Base-by-base conservation (phyloP, 2,888 invertebrate genomes). In the Hirudinaria manillensis region DNA sequence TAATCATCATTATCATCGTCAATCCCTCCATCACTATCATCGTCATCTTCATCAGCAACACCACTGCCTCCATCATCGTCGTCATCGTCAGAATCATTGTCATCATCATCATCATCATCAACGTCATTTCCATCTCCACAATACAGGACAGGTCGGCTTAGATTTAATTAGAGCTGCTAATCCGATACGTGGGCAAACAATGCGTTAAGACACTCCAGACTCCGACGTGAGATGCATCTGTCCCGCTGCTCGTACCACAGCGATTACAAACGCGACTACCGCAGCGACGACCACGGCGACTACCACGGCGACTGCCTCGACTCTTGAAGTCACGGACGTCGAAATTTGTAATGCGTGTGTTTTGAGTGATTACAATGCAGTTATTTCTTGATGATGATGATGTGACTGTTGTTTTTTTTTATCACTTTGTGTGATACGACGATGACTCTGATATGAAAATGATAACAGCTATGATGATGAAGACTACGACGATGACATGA, bases 91-190 rank as follows among this genome's bases (percentile, higher is more conserved):
- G n/a, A 45, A 51, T 68, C 68, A 36, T 68, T 34, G 21, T 68
- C 68, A 68, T 68, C 68, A 68, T 68, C 68, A 68, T 68, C 36
- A 34, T 34, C 68, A 68, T 68, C 68, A 68, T 68, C 68, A 34
- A 7, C 68, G 29, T 34, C 68, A 34, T 68, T 34, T 34, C 34
- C 36, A 34, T 68, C 32, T 34, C 36, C 68, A 68, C n/a, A 61
- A 27, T 24, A 61, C 24, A 61, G 29, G 61, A 29, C 61, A 24
- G 61, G 61, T 61, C 61, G 61, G 61, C 61, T 61, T 61, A 61
- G 4, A 61, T 61, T 61, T 61, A 61, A 61, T 61, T 61, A 61
- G 61, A 61, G 61, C 29, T n/a, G 29, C 61, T 61, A 61, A 61
- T 61, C 61, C 61, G 61, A 61, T 61, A 61, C 61, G 61, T 61